Evolutionary conservation across 2,113 vertebrate species (phyloP).

Genomic region (Tachysurus fulvidraco): DNA sequence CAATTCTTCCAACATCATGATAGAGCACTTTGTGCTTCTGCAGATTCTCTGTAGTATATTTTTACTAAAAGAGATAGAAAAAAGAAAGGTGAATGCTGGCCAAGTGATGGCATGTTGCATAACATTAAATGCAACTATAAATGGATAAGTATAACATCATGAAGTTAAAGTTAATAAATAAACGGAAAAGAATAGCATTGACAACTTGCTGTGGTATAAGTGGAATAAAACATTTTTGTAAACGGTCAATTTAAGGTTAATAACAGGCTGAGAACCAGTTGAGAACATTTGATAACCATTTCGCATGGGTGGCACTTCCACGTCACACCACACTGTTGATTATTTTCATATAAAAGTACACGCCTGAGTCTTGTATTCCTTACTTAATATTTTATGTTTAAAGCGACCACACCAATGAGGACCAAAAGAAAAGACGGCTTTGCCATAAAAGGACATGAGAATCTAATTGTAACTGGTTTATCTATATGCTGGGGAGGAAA

Average conservation of each 20-base stretch:
- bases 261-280: not conserved
- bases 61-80: not conserved
- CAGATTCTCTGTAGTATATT: not conserved
- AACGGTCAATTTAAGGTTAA: not conserved
- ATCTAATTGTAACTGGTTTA: slow-evolving; percentile 82
- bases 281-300: not conserved
- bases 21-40: not conserved
- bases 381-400: slow-evolving; percentile 43
- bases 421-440: slow-evolving; percentile 74
- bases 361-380: not conserved
- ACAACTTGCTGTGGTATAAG: not conserved
- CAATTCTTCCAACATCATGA: not conserved
- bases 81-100: not conserved
- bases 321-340: not conserved
- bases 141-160: not conserved
- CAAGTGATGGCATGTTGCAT: not conserved
- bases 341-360: not conserved
- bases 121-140: not conserved
- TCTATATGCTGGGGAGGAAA: slow-evolving; percentile 93
- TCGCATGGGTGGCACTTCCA: not conserved
- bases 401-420: slow-evolving; percentile 51
- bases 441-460: slow-evolving; percentile 76
- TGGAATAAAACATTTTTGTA: not conserved
- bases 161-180: not conserved
- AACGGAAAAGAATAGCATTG: not conserved